A percentile compares a stretch with the other conserved stretches of the same genome.
phyloP scores from a whole-genome alignment of 1,140 invertebrate genomes.

The Marisa cornuarietis region DNA sequence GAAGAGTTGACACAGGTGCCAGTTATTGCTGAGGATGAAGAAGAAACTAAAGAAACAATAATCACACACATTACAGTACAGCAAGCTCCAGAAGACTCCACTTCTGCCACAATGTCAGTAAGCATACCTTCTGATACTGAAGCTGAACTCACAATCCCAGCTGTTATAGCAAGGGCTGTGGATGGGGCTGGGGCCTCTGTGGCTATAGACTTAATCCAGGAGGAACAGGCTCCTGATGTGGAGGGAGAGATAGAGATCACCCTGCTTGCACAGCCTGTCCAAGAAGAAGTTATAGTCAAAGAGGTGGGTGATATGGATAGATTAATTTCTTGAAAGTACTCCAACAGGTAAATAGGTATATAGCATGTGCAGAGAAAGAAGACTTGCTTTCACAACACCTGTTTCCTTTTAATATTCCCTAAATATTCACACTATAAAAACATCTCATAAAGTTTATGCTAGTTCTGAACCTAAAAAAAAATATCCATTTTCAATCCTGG shows the following conservation, averaged over 20 bases:
- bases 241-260: slow-evolving; percentile 10
- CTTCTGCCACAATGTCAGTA: slow-evolving; percentile 11
- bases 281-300: slow-evolving; percentile 21
- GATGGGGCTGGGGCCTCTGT: slow-evolving; percentile 16
- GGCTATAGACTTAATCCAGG: not conserved
- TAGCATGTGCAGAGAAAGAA: no score
- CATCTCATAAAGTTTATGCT: no score
- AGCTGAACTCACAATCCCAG: not conserved
- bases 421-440: no score
- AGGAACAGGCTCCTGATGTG: not conserved
- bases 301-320: slow-evolving; percentile 24
- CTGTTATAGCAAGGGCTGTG: not conserved
- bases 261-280: not conserved
- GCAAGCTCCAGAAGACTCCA: slow-evolving; percentile 5
- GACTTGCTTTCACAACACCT: no score
- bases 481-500: no score
- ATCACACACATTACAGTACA: slow-evolving; percentile 29
- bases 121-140: slow-evolving; percentile 6
- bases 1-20: not conserved
- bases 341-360: no score
- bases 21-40: not conserved
- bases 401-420: no score
- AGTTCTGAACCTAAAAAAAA: no score
- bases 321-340: not conserved
- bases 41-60: slow-evolving; percentile 17